phyloP scores from a whole-genome alignment of 2,888 invertebrate genomes.

The Caenorhabditis drosophilae region DNA sequence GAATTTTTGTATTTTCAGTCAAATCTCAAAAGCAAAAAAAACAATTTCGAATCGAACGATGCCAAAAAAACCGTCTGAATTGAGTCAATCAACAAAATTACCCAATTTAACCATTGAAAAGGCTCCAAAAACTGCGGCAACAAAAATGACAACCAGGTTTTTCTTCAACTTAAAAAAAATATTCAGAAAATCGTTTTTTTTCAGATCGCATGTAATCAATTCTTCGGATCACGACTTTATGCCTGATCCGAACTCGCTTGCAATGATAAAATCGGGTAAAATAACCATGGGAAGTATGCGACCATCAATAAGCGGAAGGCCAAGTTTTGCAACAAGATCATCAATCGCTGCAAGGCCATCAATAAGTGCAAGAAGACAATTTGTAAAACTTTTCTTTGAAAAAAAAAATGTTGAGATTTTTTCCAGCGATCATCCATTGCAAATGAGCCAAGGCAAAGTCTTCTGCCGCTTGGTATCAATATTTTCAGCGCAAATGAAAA shows the following conservation, averaged over 20 bases:
- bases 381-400: not conserved
- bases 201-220: not conserved
- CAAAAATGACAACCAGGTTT: too few relatives aligned
- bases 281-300: slow-evolving; percentile 9
- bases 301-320: not conserved
- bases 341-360: slow-evolving; percentile 9
- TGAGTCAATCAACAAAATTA: too few relatives aligned
- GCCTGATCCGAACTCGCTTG: slow-evolving; percentile 15
- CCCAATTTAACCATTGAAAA: too few relatives aligned
- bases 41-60: not conserved
- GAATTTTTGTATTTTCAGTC: too few relatives aligned
- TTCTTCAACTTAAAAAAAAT: too few relatives aligned
- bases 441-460: slow-evolving; percentile 15
- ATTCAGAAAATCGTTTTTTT: not conserved
- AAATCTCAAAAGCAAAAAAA: too few relatives aligned
- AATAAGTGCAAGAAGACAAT: slow-evolving; percentile 3
- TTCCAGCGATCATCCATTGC: slow-evolving; percentile 18
- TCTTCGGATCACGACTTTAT: slow-evolving; percentile 11
- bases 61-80: not conserved
- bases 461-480: slow-evolving; percentile 27
- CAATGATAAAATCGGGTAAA: slow-evolving; percentile 18
- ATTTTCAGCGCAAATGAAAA: slow-evolving; percentile 13
- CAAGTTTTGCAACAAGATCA: slow-evolving; percentile 8
- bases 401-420: not conserved
- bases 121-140: not conserved